phyloP scores from a whole-genome alignment of 2,113 vertebrate genomes.

The Chloropsis hardwickii region DNA sequence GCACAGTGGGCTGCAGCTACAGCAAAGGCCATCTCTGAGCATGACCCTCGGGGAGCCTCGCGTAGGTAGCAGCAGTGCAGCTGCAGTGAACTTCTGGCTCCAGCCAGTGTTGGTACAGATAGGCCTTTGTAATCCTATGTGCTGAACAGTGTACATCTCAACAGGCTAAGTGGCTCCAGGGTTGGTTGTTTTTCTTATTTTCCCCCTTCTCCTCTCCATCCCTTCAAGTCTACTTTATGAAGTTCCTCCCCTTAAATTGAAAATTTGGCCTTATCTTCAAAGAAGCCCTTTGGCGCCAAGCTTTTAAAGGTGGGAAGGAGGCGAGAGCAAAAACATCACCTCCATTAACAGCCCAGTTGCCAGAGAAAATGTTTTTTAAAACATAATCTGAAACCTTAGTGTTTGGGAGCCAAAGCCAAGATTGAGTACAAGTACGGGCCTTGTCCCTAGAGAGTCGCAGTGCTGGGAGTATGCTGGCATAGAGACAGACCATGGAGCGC shows the following conservation, averaged over 20 bases:
- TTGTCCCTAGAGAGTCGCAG: conserved; percentile 31
- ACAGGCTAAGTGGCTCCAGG: conserved; percentile 45
- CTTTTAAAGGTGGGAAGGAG: conserved; percentile 65
- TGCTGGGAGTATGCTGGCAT: neutral
- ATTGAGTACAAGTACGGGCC: conserved; percentile 52
- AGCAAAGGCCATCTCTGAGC: neutral
- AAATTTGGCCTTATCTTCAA: conserved; percentile 76
- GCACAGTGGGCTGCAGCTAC: neutral
- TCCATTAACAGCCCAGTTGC: conserved; percentile 59
- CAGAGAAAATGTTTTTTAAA: conserved; percentile 73
- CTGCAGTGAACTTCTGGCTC: conserved; percentile 42
- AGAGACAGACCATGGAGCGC: neutral
- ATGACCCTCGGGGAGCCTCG: neutral
- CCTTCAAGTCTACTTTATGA: conserved; percentile 76
- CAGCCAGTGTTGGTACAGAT: conserved; percentile 44
- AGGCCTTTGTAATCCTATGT: conserved; percentile 54
- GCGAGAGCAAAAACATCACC: conserved; percentile 53
- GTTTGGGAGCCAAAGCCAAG: conserved; percentile 23
- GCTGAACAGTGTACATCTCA: conserved; percentile 51
- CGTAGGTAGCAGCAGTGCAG: neutral
- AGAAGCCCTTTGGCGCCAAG: conserved; percentile 67
- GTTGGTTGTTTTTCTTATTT: neutral
- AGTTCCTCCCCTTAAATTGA: conserved; percentile 66
- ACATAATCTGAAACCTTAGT: conserved; percentile 58
- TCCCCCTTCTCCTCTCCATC: neutral